phyloP scores from a whole-genome alignment of 2,797 vertebrate species.

The Ceryle rudis region DNA sequence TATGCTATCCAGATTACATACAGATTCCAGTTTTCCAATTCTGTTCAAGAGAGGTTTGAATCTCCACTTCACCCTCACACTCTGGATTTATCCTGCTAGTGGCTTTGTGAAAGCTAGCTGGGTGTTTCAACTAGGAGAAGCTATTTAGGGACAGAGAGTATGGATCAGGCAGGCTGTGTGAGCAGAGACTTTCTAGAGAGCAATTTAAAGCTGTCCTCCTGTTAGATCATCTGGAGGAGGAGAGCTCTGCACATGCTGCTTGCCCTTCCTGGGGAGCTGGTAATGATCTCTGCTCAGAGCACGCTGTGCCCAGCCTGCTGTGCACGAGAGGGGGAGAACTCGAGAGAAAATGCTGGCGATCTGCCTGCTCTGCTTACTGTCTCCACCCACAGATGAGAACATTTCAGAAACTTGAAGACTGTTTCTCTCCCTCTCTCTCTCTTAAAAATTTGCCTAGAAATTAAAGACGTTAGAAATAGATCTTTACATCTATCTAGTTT shows the following conservation, averaged over 20 bases:
- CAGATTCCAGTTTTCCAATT: neutral
- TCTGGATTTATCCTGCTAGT: neutral
- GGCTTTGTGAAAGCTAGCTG: neutral
- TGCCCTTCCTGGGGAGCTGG: neutral
- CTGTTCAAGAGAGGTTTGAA: neutral
- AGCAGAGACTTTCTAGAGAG: neutral
- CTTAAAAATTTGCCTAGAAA: neutral
- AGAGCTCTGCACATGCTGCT: neutral
- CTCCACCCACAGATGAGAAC: neutral
- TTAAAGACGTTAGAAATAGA: constrained; percentile 24
- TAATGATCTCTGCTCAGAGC: neutral
- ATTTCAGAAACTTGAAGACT: neutral
- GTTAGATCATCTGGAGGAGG: neutral
- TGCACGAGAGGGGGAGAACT: neutral
- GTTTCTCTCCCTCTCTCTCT: neutral
- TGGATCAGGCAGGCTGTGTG: neutral
- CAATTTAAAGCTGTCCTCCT: neutral
- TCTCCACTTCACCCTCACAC: neutral
- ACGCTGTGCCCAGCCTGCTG: neutral
- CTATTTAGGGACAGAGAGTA: neutral
- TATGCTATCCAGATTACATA: neutral
- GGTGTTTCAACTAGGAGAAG: neutral
- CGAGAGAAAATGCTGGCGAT: neutral
- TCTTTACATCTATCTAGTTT: neutral
- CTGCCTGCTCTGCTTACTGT: neutral